A percentile compares a stretch with the other conserved stretches of the same genome.
Conservation (phyloP, 2,888 invertebrate genomes). For the Acleris cristana region DNA sequence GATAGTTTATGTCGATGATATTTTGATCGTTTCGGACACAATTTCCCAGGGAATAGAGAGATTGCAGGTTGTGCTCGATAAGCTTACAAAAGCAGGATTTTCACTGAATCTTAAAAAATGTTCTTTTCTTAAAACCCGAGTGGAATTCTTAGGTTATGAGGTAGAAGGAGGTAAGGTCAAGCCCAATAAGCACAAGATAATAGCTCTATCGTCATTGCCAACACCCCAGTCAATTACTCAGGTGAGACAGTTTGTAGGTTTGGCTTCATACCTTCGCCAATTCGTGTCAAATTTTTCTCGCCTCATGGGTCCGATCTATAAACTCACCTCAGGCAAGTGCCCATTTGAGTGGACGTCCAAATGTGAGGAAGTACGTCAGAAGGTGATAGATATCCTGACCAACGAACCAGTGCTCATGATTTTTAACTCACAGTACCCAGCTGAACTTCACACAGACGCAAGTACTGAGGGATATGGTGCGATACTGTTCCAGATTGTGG, state of each 20-base stretch:
- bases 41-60: constrained; percentile 7
- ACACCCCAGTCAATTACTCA: background rate
- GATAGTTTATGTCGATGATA: constrained; percentile 20
- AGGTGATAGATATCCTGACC: too few relatives aligned
- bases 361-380: too few relatives aligned
- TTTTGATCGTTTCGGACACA: background rate
- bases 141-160: constrained; percentile 4
- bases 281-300: too few relatives aligned
- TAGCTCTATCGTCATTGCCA: too few relatives aligned
- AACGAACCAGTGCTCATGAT: too few relatives aligned
- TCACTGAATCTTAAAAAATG: constrained; percentile 24
- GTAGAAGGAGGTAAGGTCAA: constrained; percentile 30
- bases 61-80: background rate
- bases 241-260: background rate
- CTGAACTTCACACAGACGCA: constrained; percentile 6
- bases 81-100: constrained; percentile 11
- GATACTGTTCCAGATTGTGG: constrained; percentile 1
- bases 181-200: too few relatives aligned
- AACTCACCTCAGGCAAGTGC: too few relatives aligned
- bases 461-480: constrained; percentile 10
- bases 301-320: too few relatives aligned
- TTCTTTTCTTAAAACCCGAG: constrained; percentile 11
- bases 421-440: background rate
- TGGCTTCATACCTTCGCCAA: too few relatives aligned
- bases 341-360: too few relatives aligned